phyloP scores from a whole-genome alignment of 2,888 invertebrate genomes.

The Eugnorisma glareosa region DNA sequence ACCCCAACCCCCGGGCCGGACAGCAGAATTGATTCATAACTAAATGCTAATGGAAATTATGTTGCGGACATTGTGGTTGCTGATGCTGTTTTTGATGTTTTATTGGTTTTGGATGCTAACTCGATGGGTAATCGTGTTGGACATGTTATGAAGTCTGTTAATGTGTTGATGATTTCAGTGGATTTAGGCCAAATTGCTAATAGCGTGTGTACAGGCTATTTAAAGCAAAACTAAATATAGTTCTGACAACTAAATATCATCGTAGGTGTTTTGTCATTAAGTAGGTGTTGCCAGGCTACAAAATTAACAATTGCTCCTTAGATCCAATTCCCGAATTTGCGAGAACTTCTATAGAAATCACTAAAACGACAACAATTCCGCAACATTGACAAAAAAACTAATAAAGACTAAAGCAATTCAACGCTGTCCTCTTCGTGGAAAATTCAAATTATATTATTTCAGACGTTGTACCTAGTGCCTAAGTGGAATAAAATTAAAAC shows the following conservation, averaged over 20 bases:
- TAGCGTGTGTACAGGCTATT: background rate
- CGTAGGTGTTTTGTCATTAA: background rate
- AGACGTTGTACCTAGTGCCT: conserved; percentile 44
- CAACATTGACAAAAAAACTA: conserved; percentile 31
- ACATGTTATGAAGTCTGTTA: conserved; percentile 8
- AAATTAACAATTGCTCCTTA: background rate
- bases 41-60: conserved; percentile 84
- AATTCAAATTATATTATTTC: conserved; percentile 59
- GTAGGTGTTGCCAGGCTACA: background rate
- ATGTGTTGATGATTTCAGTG: conserved; percentile 23
- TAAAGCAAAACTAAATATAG: background rate
- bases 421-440: conserved; percentile 37
- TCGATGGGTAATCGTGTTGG: conserved; percentile 26
- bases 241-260: background rate
- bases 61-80: conserved; percentile 64
- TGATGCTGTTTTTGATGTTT: conserved; percentile 39
- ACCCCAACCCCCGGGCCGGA: conserved; percentile 68
- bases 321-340: background rate
- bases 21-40: conserved; percentile 83
- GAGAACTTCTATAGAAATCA: conserved; percentile 11
- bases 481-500: conserved; percentile 67
- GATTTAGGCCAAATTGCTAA: background rate
- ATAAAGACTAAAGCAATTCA: conserved; percentile 42
- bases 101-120: conserved; percentile 31
- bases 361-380: background rate